Base-by-base conservation (phyloP, 2,797 vertebrate genomes). In the Takifugu rubripes region DNA sequence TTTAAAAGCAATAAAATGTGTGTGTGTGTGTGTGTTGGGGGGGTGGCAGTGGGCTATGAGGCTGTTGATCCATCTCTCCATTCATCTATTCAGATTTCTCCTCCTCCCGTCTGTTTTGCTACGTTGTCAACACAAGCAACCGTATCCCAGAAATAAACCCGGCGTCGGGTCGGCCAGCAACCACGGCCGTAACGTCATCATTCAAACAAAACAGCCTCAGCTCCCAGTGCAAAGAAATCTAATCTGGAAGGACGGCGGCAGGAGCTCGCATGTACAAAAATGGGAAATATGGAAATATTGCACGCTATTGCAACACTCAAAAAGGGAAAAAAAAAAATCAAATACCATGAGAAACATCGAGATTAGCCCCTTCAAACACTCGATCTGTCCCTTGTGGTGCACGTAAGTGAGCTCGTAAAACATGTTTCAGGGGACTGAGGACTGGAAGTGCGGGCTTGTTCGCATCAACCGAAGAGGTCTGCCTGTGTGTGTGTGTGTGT, bases 131-230 rank as follows among this genome's bases (percentile, higher is more conserved):
- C 83, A 81, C 77, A 81, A 68, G 53, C 81, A 74, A 67, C 78
- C 42, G 69, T 81, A 73, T 83, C 72, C 84, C 79, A 82, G 77
- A 87, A 86, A 85, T 78, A 84, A 82, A 82, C 73, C 70, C 64
- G 12, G 64, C 68, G 70, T 72, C 59, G 61, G 42, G 61, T 59
- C 51, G 53, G 57, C 68, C 74, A 65, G 62, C 62, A 64, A 73
- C 69, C 51, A 40, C 8, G 25, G 26, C 59, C 56, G 56, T 66
- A 71, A 74, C 55, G 64, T 66, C 68, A 75, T 64, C 56, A 45
- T 59, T 59, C 51, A 46, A 60, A 52, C 58, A 66, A 66, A 68
- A 60, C 49, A 68, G 59, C 65, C 72, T 66, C 42, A 54, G 24
- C 50, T 48, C 52, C 42, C 40, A 27, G 66, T 47, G 31, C 26